phyloP scores from a whole-genome alignment of 2,888 invertebrate species.

The Pegoplata infirma region DNA sequence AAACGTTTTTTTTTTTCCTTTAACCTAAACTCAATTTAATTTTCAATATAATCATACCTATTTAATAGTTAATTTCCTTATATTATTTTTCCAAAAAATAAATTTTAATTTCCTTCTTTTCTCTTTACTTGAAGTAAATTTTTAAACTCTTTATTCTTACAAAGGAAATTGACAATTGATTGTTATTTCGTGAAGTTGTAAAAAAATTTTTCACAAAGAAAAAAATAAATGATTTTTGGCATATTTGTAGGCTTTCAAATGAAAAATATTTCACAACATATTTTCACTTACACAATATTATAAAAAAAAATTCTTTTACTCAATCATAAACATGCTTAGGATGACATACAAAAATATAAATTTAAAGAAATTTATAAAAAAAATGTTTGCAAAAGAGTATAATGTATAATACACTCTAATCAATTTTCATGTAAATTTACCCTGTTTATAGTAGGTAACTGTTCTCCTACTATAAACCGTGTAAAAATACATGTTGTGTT shows the following conservation, averaged over 20 bases:
- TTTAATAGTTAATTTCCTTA: slow-evolving; percentile 4
- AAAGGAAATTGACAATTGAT: background rate
- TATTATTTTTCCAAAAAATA: background rate
- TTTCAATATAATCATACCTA: too few relatives aligned
- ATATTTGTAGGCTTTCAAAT: background rate
- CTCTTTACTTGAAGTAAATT: background rate
- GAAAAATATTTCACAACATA: background rate
- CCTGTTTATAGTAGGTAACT: too few relatives aligned
- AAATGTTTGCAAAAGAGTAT: too few relatives aligned
- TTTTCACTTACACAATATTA: background rate
- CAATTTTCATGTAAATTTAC: too few relatives aligned
- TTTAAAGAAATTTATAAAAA: too few relatives aligned
- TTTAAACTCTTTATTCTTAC: background rate
- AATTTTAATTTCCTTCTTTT: slow-evolving; percentile 7
- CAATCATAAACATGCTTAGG: background rate
- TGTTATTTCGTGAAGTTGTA: background rate
- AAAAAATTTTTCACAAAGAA: background rate
- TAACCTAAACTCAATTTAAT: too few relatives aligned
- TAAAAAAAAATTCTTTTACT: too few relatives aligned
- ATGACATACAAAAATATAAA: background rate
- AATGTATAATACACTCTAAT: too few relatives aligned
- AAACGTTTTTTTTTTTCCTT: too few relatives aligned
- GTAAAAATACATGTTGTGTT: too few relatives aligned
- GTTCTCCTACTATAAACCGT: too few relatives aligned
- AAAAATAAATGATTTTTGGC: background rate